Base-by-base conservation (phyloP, 2,797 vertebrate genomes). In the Vireo griseus region DNA sequence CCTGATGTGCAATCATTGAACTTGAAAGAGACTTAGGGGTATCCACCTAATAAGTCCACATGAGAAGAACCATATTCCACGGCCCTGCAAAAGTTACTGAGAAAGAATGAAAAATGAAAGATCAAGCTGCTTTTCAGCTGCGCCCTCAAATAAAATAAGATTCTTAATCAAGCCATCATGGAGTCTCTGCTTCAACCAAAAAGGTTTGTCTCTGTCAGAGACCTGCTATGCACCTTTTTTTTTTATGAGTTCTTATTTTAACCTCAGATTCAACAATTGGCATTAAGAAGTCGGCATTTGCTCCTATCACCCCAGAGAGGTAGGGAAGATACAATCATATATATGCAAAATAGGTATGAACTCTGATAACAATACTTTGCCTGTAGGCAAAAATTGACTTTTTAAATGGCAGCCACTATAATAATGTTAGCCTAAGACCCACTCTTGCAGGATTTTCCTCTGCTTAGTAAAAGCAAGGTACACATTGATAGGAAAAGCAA, bases 301-400 rank as follows among this genome's bases (percentile, higher is more conserved):
- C 91, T 94, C 74, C 93, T 13, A 24, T 88, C 90, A 95, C 94
- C 94, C 93, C 73, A 86, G 95, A 96, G 96, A 91, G 79, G 54
- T 0, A 75, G 62, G 66, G 77, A 94, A 95, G 90, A 91, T 86
- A 92, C 76, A 92, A 94, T 47, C 6, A 35, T 72, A 88, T 95
- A 66, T 90, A 95, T 96, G 96, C 95, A 96, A 96, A 96, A 90
- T 57, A 96, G 90, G 54, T 57, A 84, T 6, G 2, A 92, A 95
- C 94, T 94, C 93, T 92, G 92, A 94, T 96, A 97, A 92, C 81
- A 92, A 75, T 91, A 91, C 91, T 91, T 88, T 94, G 96, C 95
- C 95, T 96, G 89, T 94, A 94, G 96, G 96, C 95, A 92, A 94
- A 96, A 89, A 91, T 29, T 96, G 95, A 96, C 95, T 97, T 93